Evolutionary conservation across 2,113 vertebrate species (phyloP).

Genomic region (Capreolus pygargus): DNA sequence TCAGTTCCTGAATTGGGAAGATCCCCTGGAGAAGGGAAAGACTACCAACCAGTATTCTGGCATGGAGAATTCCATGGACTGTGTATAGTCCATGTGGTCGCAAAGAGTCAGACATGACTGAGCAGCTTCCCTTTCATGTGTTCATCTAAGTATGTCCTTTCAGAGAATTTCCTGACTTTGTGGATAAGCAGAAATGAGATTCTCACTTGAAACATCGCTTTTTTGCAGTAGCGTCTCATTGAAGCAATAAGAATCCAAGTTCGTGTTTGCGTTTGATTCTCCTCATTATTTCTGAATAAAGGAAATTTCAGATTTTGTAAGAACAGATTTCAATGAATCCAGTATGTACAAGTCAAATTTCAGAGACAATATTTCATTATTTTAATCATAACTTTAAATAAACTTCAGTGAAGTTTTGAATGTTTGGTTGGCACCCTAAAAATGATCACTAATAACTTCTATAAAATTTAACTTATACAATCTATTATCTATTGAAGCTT

Average conservation of each 20-base stretch:
- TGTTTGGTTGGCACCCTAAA: neutral
- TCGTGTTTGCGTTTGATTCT: neutral
- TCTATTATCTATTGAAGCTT: neutral
- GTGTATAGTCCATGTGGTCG: neutral
- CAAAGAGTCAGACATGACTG: neutral
- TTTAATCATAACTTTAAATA: slow-evolving; percentile 24
- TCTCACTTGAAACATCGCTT: neutral
- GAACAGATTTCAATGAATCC: neutral
- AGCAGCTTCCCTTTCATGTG: neutral
- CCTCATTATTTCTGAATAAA: neutral
- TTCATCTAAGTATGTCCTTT: neutral
- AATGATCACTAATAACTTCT: neutral
- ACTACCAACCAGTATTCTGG: neutral
- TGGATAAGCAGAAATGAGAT: neutral
- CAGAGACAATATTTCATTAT: neutral
- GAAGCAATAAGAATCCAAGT: neutral
- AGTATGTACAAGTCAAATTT: neutral
- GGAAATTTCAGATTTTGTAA: neutral
- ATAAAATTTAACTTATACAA: neutral
- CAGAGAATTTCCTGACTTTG: neutral
- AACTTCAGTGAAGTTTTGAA: neutral
- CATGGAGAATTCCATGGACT: neutral
- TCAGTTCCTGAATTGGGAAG: neutral
- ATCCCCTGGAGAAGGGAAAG: neutral
- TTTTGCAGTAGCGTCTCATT: neutral